phyloP scores from a whole-genome alignment of 2,113 vertebrate genomes.

The Myotis yumanensis region DNA sequence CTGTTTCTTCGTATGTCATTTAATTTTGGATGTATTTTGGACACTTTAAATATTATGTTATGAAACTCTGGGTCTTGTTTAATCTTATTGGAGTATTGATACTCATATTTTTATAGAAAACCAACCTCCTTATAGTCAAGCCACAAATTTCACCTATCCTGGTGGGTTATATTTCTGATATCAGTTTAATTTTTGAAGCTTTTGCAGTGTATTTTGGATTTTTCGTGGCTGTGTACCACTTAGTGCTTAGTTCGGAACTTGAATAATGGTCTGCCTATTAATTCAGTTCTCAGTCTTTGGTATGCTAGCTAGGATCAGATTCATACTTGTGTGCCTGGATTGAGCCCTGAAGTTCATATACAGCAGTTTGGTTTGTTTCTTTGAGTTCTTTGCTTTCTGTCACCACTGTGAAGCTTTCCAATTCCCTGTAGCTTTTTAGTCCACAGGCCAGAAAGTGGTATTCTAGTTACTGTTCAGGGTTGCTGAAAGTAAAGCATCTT shows the following conservation, averaged over 20 bases:
- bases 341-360: not conserved
- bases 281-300: not conserved
- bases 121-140: not conserved
- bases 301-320: not conserved
- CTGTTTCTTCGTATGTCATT: not conserved
- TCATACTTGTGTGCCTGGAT: not conserved
- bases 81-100: not conserved
- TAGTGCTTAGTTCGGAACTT: not conserved
- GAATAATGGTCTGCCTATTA: not conserved
- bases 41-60: not conserved
- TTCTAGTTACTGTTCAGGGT: not conserved
- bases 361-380: not conserved
- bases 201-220: not conserved
- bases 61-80: not conserved
- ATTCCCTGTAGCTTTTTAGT: not conserved
- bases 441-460: not conserved
- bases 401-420: not conserved
- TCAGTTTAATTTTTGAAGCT: not conserved
- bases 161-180: not conserved
- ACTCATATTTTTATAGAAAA: not conserved
- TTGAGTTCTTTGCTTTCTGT: not conserved
- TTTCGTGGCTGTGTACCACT: not conserved
- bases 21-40: slow-evolving; percentile 15
- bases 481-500: no score
- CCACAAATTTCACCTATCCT: not conserved